Evolutionary conservation across 2,113 vertebrate species (phyloP).

Genomic region (Dolichotis patagonum): DNA sequence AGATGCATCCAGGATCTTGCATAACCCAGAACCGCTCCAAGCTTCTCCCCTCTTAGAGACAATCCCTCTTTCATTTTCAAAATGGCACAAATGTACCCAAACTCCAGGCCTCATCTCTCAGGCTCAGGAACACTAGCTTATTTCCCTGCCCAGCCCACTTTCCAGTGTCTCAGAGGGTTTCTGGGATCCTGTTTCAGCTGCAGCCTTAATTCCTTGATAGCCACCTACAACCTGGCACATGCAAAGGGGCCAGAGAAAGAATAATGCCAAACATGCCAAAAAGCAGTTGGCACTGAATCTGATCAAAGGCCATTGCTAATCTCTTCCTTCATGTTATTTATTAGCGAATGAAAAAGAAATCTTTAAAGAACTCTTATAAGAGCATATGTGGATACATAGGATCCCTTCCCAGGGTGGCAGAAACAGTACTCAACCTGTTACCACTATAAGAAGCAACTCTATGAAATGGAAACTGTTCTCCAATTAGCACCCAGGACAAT

Average conservation of each 20-base stretch:
- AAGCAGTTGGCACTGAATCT: background rate
- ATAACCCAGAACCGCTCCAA: background rate
- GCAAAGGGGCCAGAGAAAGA: background rate
- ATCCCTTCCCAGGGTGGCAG: background rate
- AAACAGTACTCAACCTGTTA: background rate
- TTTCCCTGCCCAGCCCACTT: background rate
- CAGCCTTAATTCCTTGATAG: background rate
- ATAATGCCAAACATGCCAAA: background rate
- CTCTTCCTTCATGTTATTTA: background rate
- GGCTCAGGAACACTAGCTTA: background rate
- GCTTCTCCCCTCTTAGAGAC: background rate
- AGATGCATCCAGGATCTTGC: background rate
- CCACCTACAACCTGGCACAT: background rate
- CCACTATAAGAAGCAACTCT: constrained; percentile 6
- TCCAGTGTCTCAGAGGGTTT: background rate
- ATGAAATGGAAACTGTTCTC: constrained; percentile 63
- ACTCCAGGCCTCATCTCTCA: background rate
- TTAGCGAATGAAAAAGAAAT: background rate
- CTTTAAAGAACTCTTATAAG: background rate
- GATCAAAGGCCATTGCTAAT: background rate
- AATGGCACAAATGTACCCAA: background rate
- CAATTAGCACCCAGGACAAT: constrained; percentile 45
- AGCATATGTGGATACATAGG: background rate
- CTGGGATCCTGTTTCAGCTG: background rate
- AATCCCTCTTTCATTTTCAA: background rate